These are phyloP conservation scores for Podarcis lilfordi DNA, from an alignment of 2,797 vertebrate genomes.

Conservation along the genomic window DNA sequence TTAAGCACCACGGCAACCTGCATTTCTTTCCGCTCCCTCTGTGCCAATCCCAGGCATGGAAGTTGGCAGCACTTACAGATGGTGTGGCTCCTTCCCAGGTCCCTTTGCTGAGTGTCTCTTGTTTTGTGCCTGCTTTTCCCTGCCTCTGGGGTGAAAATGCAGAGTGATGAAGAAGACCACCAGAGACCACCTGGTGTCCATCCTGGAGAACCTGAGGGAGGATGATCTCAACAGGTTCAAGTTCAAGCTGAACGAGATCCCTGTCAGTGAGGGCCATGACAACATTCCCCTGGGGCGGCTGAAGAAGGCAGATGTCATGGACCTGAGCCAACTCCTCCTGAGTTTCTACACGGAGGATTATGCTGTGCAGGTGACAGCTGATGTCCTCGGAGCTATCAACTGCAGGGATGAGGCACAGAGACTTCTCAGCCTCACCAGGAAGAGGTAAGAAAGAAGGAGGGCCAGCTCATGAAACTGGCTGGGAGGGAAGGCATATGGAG, in stretches of 20 bases:
- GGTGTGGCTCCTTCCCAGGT: no score
- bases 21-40: no score
- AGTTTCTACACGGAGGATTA: neutral
- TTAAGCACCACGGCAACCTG: no score
- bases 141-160: no score
- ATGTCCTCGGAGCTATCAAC: neutral
- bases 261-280: neutral
- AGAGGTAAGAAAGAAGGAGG: neutral
- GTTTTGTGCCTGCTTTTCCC: no score
- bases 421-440: no score
- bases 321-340: neutral
- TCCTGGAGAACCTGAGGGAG: neutral
- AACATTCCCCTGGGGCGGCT: fast-evolving
- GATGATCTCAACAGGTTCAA: neutral
- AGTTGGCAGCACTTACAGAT: no score
- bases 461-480: no score
- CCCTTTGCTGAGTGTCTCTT: no score
- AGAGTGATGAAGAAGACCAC: fast-evolving
- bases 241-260: fast-evolving
- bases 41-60: no score
- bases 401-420: neutral
- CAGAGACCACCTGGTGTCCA: neutral
- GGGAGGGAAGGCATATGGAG: no score
- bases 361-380: neutral
- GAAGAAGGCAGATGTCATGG: fast-evolving